These are phyloP conservation scores for Caloenas nicobarica DNA, from an alignment of 2,113 vertebrate species.

Conservation along the genomic window DNA sequence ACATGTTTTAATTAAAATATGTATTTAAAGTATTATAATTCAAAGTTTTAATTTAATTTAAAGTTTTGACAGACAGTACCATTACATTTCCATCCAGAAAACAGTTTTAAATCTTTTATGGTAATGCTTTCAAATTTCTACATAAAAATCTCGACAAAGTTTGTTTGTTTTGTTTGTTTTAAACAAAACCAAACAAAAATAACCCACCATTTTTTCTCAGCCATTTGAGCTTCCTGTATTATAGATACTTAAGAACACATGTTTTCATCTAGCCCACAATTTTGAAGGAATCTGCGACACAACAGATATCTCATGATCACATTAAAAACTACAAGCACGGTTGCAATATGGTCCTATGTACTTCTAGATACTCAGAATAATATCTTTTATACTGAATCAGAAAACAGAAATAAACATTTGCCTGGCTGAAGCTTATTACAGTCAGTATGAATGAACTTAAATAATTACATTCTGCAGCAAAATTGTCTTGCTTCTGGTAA, in stretches of 20 bases:
- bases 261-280: not conserved
- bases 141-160: not conserved
- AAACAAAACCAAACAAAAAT: not conserved
- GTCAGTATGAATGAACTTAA: not conserved
- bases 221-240: not conserved
- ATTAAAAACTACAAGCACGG: slow-evolving; percentile 12
- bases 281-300: slow-evolving; percentile 30
- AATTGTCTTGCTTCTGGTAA: slow-evolving; percentile 33
- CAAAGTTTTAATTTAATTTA: not conserved
- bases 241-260: slow-evolving; percentile 11
- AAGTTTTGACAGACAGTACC: not conserved
- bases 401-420: slow-evolving; percentile 54
- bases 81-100: not conserved
- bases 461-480: slow-evolving; percentile 26
- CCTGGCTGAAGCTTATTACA: not conserved
- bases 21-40: not conserved
- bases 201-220: not conserved
- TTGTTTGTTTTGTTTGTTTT: not conserved
- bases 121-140: not conserved
- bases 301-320: slow-evolving; percentile 37
- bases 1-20: not conserved
- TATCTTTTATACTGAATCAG: slow-evolving; percentile 6
- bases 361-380: not conserved
- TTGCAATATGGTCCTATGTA: slow-evolving; percentile 30
- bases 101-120: not conserved